Percentiles rank a stretch among this genome's conserved stretches.
Conservation (phyloP, 2,797 vertebrate species). For the Helostoma temminkii region DNA sequence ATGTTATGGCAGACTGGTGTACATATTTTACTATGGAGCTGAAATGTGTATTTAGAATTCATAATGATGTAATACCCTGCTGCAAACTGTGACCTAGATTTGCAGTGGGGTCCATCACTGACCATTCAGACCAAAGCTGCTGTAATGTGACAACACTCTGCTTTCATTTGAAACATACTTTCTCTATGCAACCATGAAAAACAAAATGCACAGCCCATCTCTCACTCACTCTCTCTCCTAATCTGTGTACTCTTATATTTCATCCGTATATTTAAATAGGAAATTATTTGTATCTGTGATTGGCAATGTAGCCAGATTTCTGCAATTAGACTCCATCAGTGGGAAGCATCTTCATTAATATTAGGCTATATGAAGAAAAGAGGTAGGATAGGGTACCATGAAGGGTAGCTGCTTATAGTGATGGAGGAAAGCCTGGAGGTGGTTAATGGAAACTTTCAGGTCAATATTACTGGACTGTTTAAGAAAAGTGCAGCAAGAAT, state of each 20-base stretch:
- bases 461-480: not conserved
- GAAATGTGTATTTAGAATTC: slow-evolving; percentile 38
- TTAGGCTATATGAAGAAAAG: not conserved
- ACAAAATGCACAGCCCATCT: slow-evolving; percentile 34
- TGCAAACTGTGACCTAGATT: slow-evolving; percentile 81
- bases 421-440: not conserved
- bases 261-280: slow-evolving; percentile 3
- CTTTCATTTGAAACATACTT: slow-evolving; percentile 54
- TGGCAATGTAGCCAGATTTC: not conserved
- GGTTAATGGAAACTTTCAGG: not conserved
- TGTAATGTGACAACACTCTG: slow-evolving; percentile 42
- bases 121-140: slow-evolving; percentile 58
- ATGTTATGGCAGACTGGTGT: not conserved
- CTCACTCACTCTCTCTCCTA: not conserved
- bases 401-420: not conserved
- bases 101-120: slow-evolving; percentile 57
- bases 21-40: not conserved
- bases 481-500: not conserved
- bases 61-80: slow-evolving; percentile 64
- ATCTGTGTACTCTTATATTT: slow-evolving; percentile 11
- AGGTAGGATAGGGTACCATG: not conserved
- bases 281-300: not conserved
- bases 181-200: slow-evolving; percentile 43
- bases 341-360: not conserved
- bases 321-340: not conserved